Evolutionary conservation across 37 sponge, comb jelly and placozoan species (phyloP).

Genomic region (Aplysina aerophoba): DNA sequence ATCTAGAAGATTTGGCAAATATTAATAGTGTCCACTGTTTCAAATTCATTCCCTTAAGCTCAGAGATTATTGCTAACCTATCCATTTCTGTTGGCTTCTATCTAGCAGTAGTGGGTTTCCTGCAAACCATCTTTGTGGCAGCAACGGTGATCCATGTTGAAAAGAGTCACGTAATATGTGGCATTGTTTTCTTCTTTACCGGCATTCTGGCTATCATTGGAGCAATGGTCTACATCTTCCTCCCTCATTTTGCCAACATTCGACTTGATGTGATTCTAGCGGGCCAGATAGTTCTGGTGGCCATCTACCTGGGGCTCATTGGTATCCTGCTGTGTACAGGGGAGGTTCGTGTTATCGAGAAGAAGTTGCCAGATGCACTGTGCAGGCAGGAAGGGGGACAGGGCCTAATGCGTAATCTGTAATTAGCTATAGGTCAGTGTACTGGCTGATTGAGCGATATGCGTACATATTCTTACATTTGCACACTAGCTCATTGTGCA

Average conservation of each 20-base stretch:
- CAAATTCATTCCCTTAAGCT: conserved; percentile 51
- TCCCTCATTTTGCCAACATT: neutral
- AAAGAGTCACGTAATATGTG: conserved; percentile 38
- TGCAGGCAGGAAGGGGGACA: no score
- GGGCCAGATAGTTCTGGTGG: conserved; percentile 22
- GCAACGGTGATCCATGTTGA: conserved; percentile 26
- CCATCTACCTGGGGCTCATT: conserved; percentile 20
- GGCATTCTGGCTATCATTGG: neutral
- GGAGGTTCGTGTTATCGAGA: neutral
- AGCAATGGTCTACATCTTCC: conserved; percentile 22
- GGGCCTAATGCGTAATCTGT: no score
- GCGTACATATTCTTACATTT: no score
- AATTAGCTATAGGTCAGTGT: no score
- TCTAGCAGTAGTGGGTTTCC: conserved; percentile 39
- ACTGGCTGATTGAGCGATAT: no score
- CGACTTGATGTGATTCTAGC: conserved; percentile 28
- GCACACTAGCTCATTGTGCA: no score
- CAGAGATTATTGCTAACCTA: conserved; percentile 40
- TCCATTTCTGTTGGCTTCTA: conserved; percentile 53
- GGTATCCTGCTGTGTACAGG: conserved; percentile 16
- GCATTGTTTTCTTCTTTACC: conserved; percentile 31
- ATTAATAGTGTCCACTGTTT: conserved; percentile 41
- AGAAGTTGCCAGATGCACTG: no score
- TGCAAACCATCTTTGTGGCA: conserved; percentile 26
- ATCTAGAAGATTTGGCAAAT: neutral